Evolutionary conservation across 2,888 invertebrate genomes (phyloP).

Genomic region (Geotrupes spiniger): DNA sequence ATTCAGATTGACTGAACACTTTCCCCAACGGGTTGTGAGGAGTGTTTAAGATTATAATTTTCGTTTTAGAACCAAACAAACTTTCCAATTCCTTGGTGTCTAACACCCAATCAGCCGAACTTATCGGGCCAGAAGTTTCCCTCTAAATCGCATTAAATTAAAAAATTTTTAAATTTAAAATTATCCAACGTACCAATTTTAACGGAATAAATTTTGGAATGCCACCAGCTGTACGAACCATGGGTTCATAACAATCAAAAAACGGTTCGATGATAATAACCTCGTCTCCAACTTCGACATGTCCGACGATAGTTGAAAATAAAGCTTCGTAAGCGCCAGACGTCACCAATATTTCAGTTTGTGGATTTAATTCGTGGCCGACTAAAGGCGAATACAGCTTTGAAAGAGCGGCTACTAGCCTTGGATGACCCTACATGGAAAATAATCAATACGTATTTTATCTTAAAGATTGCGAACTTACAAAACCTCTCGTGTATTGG

Average conservation of each 20-base stretch:
- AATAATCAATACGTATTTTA: background rate
- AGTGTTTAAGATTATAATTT: constrained; percentile 93
- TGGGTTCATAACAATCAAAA: constrained; percentile 97
- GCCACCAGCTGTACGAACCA: constrained; percentile 88
- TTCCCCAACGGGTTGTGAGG: constrained; percentile 98
- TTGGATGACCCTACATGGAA: constrained; percentile 78
- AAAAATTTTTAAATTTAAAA: background rate
- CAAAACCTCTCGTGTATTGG: constrained; percentile 94
- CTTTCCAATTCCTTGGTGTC: constrained; percentile 76
- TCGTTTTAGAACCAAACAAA: constrained; percentile 84
- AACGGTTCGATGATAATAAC: constrained; percentile 97
- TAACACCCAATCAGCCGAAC: constrained; percentile 84
- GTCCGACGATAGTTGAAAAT: constrained; percentile 77
- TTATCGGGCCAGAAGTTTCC: constrained; percentile 9
- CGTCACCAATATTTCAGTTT: constrained; percentile 84
- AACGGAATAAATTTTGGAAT: constrained; percentile 83
- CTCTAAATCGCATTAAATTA: constrained; percentile 3
- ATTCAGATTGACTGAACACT: constrained; percentile 69
- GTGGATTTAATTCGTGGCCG: constrained; percentile 73
- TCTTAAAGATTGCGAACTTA: constrained; percentile 54
- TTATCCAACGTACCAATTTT: constrained; percentile 62
- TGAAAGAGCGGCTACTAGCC: constrained; percentile 79
- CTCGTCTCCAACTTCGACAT: constrained; percentile 83
- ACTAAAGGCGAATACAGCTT: constrained; percentile 82
- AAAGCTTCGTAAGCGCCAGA: constrained; percentile 94